These are phyloP conservation scores for Cyprinodon diabolis DNA, from an alignment of 2,797 vertebrate species.

Conservation along the genomic window DNA sequence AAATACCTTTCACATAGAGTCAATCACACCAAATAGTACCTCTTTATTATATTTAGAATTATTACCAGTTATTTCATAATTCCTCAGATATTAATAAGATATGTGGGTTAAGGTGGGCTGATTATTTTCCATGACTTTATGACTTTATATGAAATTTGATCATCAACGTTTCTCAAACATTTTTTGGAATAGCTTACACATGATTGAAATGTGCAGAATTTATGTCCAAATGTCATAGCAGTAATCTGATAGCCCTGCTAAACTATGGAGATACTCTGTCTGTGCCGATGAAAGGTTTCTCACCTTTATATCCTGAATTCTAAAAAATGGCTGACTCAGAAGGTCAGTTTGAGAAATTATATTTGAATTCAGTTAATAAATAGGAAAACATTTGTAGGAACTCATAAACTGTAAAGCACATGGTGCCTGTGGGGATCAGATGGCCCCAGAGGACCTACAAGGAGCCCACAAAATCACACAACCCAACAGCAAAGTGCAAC, in stretches of 20 bases:
- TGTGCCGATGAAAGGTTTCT: neutral
- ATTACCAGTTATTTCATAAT: conserved; percentile 9
- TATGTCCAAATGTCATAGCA: neutral
- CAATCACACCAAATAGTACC: conserved; percentile 20
- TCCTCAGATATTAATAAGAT: conserved; percentile 18
- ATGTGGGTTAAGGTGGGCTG: conserved; percentile 1
- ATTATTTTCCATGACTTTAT: no score
- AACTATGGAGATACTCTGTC: neutral
- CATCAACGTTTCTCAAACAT: neutral
- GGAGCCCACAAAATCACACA: no score
- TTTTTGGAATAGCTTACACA: neutral
- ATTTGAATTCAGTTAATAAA: neutral
- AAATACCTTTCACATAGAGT: conserved; percentile 31
- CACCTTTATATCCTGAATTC: neutral
- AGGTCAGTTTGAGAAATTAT: neutral
- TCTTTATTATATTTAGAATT: conserved; percentile 38
- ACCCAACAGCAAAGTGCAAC: no score
- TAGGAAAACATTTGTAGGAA: neutral
- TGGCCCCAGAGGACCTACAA: no score
- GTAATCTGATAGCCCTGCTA: neutral
- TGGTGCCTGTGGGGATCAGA: no score
- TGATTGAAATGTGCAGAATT: neutral
- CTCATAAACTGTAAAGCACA: neutral
- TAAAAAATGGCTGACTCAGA: neutral
- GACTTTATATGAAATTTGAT: neutral